These are phyloP conservation scores for Agrotis clavis DNA, from an alignment of 2,888 invertebrate genomes.

Conservation along the genomic window DNA sequence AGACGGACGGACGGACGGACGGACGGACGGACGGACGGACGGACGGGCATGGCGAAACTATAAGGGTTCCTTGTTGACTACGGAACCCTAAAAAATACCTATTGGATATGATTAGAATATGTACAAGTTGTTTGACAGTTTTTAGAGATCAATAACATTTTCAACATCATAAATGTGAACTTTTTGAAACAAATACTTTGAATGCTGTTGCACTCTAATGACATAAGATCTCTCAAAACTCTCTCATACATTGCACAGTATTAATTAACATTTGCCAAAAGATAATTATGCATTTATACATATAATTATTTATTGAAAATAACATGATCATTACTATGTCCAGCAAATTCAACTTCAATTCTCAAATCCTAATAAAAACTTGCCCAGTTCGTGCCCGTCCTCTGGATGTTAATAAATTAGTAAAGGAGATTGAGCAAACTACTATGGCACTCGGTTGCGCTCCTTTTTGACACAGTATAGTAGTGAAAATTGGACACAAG, in stretches of 20 bases:
- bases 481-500: too few relatives aligned
- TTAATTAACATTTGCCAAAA: slow-evolving; percentile 56
- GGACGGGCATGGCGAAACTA: too few relatives aligned
- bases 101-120: not conserved
- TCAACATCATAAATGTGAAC: not conserved
- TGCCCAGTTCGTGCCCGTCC: slow-evolving; percentile 23
- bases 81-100: too few relatives aligned
- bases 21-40: too few relatives aligned
- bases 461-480: too few relatives aligned
- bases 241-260: slow-evolving; percentile 1
- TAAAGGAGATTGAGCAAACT: too few relatives aligned
- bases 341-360: slow-evolving; percentile 1
- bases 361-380: slow-evolving; percentile 10
- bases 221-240: not conserved
- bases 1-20: too few relatives aligned
- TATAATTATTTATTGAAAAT: too few relatives aligned
- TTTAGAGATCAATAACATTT: not conserved
- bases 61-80: too few relatives aligned
- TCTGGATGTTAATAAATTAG: slow-evolving; percentile 25
- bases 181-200: not conserved
- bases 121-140: not conserved
- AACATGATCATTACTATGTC: not conserved
- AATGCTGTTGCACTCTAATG: not conserved
- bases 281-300: not conserved
- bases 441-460: too few relatives aligned